Conservation (phyloP, 2,888 invertebrate species). For the Andrena camellia region DNA sequence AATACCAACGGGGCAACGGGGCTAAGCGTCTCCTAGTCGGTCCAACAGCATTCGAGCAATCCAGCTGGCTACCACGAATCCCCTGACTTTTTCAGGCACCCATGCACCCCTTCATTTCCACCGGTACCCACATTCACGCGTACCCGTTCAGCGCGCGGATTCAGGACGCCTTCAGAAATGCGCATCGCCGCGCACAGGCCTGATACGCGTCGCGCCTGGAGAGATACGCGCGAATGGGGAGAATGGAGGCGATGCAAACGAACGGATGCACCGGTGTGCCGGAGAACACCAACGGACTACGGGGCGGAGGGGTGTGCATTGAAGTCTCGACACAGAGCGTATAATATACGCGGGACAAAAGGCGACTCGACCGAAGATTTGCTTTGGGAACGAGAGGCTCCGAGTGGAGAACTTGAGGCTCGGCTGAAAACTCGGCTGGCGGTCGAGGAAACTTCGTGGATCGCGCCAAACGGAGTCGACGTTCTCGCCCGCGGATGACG, state of each 20-base stretch:
- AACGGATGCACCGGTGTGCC: background rate
- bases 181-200: constrained; percentile 1
- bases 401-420: constrained; percentile 32
- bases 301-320: constrained; percentile 30
- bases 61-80: constrained; percentile 13
- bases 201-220: constrained; percentile 20
- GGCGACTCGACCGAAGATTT: constrained; percentile 47
- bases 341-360: constrained; percentile 51
- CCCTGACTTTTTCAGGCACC: constrained; percentile 2
- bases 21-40: constrained; percentile 17
- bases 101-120: constrained; percentile 39
- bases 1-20: background rate
- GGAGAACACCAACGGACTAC: background rate
- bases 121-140: constrained; percentile 35
- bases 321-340: constrained; percentile 32
- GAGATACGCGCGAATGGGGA: constrained; percentile 1
- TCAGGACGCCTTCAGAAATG: constrained; percentile 38
- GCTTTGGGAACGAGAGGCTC: constrained; percentile 19
- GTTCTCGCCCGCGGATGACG: constrained; percentile 44
- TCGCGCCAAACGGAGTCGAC: constrained; percentile 66
- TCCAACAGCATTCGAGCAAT: constrained; percentile 36
- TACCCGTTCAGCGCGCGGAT: constrained; percentile 22
- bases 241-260: constrained; percentile 24
- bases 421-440: constrained; percentile 37
- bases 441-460: constrained; percentile 43